These are phyloP conservation scores for Seriola aureovittata DNA, from an alignment of 2,113 vertebrate species.

Conservation along the genomic window DNA sequence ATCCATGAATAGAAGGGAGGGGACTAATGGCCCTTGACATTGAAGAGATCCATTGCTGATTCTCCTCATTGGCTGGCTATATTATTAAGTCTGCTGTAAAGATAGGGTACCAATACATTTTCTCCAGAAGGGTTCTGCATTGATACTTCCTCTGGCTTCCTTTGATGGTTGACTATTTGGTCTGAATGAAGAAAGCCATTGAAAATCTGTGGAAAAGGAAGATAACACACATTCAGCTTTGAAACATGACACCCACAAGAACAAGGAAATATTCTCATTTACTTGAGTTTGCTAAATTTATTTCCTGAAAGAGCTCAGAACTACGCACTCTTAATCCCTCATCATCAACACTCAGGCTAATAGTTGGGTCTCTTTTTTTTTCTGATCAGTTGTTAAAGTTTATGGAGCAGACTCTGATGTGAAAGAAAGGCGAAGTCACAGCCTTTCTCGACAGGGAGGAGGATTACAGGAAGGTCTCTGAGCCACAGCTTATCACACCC, in stretches of 20 bases:
- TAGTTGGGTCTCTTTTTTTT: not conserved
- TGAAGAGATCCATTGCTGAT: not conserved
- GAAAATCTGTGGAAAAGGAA: slow-evolving; percentile 4
- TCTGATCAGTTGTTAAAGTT: not conserved
- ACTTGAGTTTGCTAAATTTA: not conserved
- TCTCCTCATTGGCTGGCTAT: slow-evolving; percentile 37
- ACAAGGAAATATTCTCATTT: not conserved
- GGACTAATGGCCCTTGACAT: slow-evolving; percentile 23
- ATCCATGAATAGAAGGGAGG: slow-evolving; percentile 49
- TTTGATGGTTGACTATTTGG: not conserved
- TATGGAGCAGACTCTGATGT: not conserved
- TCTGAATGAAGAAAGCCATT: not conserved
- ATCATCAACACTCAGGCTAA: not conserved
- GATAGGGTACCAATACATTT: not conserved
- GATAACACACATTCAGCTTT: not conserved
- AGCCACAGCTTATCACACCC: slow-evolving; percentile 12
- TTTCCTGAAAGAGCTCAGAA: not conserved
- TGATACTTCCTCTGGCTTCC: not conserved
- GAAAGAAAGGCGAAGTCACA: slow-evolving; percentile 41
- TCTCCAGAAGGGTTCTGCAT: not conserved
- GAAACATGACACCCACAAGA: slow-evolving; percentile 25
- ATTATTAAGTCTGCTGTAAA: not conserved
- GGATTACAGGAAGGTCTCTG: slow-evolving; percentile 57
- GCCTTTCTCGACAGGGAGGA: slow-evolving; percentile 62
- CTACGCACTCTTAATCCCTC: not conserved